Evolutionary conservation across 2,888 invertebrate genomes (phyloP).

Genomic region (Drosophila eohydei): DNA sequence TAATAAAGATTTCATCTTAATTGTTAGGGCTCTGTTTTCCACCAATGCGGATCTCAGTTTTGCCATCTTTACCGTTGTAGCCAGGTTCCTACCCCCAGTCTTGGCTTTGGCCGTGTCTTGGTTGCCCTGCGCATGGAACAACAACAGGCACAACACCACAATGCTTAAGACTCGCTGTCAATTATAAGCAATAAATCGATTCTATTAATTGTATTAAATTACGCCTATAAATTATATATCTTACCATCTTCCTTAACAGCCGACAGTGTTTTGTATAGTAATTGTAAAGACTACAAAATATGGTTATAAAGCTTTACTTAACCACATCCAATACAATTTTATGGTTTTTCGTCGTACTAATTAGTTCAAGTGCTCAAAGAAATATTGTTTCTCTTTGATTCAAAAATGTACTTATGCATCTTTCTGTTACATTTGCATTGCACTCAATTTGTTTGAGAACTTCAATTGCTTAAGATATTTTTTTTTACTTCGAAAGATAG

Average conservation of each 20-base stretch:
- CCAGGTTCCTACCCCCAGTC: too few relatives aligned
- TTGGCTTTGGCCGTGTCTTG: neutral
- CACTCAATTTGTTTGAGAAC: neutral
- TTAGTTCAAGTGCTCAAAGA: neutral
- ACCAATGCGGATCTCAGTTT: too few relatives aligned
- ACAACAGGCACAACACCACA: neutral
- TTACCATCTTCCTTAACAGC: slow-evolving; percentile 24
- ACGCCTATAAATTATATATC: neutral
- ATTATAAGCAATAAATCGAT: neutral
- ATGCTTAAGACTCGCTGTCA: slow-evolving; percentile 1
- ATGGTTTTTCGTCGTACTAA: slow-evolving; percentile 4
- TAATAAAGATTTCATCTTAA: too few relatives aligned
- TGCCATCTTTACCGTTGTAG: too few relatives aligned
- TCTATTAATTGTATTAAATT: neutral
- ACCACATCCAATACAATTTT: slow-evolving; percentile 13
- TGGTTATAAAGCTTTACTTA: neutral
- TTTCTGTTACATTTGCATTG: neutral
- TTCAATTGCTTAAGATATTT: neutral
- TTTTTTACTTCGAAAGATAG: too few relatives aligned
- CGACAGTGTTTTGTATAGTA: neutral
- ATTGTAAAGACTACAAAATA: too few relatives aligned
- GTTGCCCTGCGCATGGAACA: neutral
- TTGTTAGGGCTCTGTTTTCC: too few relatives aligned
- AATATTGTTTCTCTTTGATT: neutral
- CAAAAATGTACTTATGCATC: neutral